Percentiles rank a stretch among this genome's conserved stretches.
These are phyloP conservation scores for Scotopteryx bipunctaria DNA, from an alignment of 2,888 invertebrate genomes.

Conservation along the genomic window DNA sequence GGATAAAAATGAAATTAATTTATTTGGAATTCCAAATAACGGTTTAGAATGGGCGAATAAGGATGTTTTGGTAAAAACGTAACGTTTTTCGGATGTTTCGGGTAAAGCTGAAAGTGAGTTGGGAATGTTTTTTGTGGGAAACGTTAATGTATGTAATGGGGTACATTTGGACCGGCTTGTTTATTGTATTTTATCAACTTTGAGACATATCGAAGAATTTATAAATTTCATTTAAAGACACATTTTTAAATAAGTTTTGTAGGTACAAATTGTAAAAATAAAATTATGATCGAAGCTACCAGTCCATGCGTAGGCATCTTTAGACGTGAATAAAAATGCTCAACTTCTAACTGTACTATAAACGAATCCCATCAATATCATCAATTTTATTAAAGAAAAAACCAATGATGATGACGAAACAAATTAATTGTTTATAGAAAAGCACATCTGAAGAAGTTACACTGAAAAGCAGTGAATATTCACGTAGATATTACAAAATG, in stretches of 20 bases:
- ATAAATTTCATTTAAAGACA: neutral
- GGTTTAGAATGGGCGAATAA: slow-evolving; percentile 18
- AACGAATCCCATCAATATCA: no score
- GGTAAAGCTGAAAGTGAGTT: neutral
- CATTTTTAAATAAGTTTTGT: no score
- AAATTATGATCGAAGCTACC: no score
- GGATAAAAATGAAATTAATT: slow-evolving; percentile 55
- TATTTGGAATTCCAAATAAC: slow-evolving; percentile 26
- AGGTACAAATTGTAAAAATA: no score
- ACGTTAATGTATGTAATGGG: slow-evolving; percentile 9
- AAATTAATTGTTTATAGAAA: no score
- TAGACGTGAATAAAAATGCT: no score
- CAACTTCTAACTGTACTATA: no score
- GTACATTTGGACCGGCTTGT: neutral
- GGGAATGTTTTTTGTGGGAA: slow-evolving; percentile 7
- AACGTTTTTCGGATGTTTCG: slow-evolving; percentile 18
- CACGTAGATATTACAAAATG: neutral
- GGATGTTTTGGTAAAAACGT: slow-evolving; percentile 24
- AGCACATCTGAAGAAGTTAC: neutral
- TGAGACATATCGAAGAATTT: neutral
- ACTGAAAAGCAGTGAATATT: neutral
- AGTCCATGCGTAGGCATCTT: no score
- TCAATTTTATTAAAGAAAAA: no score
- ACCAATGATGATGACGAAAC: no score
- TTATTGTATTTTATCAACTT: neutral